Conservation (phyloP, 2,113 vertebrate genomes). For the Arothron firmamentum region DNA sequence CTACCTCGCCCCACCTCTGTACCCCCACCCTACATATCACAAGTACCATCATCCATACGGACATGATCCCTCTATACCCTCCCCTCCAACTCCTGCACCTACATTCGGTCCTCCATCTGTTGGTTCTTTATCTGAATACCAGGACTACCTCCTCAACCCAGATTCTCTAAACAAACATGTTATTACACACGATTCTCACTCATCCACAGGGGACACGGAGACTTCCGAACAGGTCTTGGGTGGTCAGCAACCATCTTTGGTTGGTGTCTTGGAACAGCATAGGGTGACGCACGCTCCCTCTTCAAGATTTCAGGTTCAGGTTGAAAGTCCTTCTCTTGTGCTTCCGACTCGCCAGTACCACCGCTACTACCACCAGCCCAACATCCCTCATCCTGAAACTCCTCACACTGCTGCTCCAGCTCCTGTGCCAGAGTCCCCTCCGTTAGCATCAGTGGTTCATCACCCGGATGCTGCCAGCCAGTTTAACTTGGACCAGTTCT, state of each 20-base stretch:
- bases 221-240: no score
- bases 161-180: background rate
- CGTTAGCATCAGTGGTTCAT: background rate
- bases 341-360: conserved; percentile 43
- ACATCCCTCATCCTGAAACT: conserved; percentile 40
- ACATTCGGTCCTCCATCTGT: background rate
- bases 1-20: conserved; percentile 58
- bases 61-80: background rate
- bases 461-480: background rate
- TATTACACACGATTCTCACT: rapidly evolving
- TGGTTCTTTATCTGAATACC: conserved; percentile 10
- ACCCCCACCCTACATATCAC: conserved; percentile 51
- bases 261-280: background rate
- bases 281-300: background rate
- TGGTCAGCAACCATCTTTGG: background rate
- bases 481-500: background rate
- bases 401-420: conserved; percentile 18
- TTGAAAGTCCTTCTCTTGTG: conserved; percentile 1
- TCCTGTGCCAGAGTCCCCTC: background rate
- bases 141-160: background rate
- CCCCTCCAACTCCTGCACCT: background rate
- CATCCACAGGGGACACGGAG: background rate
- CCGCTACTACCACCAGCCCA: conserved; percentile 65
- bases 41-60: background rate
- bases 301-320: background rate